Percentiles rank a stretch among this genome's conserved stretches.
phyloP scores from a whole-genome alignment of 2,113 vertebrate genomes.

The Turdus rufiventris region DNA sequence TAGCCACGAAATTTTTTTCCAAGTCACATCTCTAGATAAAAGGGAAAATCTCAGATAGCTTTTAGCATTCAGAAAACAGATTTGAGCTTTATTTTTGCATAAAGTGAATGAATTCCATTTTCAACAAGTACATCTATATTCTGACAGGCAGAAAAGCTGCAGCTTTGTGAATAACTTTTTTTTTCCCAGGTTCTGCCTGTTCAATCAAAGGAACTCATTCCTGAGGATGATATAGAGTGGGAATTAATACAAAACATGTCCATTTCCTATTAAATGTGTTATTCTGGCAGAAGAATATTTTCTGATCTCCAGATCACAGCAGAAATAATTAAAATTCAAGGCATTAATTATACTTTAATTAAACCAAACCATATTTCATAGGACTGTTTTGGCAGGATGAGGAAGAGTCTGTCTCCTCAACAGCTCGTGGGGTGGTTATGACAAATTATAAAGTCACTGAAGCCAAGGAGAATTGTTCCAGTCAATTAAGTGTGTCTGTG shows the following conservation, averaged over 20 bases:
- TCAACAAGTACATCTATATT: not conserved
- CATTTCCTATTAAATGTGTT: not conserved
- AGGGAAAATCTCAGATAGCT: not conserved
- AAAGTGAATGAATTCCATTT: not conserved
- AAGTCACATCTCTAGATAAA: not conserved
- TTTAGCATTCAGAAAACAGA: not conserved
- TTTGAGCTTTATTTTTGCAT: not conserved
- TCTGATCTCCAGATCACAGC: conserved; percentile 24
- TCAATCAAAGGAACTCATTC: conserved; percentile 37
- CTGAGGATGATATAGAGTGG: not conserved
- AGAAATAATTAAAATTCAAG: conserved; percentile 49
- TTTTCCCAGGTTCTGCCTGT: not conserved
- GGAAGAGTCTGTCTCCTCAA: conserved; percentile 15
- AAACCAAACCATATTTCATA: conserved; percentile 17
- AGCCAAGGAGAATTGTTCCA: conserved; percentile 47
- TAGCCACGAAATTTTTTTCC: not conserved
- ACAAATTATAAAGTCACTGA: conserved; percentile 27
- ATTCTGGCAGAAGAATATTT: conserved; percentile 39
- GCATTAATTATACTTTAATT: conserved; percentile 41
- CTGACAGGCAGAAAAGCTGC: not conserved
- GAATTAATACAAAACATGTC: not conserved
- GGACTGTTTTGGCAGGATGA: not conserved
- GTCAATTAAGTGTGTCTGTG: not conserved
- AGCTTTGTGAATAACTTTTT: not conserved
- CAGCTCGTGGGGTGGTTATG: not conserved